phyloP scores from a whole-genome alignment of 2,888 invertebrate species.

The Dicranocentrus wangi region DNA sequence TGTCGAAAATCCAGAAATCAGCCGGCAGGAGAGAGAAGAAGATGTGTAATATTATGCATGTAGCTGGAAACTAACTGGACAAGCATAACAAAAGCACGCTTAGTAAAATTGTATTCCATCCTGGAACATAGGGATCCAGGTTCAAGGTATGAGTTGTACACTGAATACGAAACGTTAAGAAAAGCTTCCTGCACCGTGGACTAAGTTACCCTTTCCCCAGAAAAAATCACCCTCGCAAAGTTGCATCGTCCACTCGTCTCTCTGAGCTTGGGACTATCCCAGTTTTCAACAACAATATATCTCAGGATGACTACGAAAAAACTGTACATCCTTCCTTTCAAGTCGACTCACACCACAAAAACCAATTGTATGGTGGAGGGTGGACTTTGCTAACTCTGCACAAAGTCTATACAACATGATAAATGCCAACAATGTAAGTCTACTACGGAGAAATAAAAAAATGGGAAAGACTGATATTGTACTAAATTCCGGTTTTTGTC shows the following conservation, averaged over 20 bases:
- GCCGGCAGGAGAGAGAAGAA: conserved; percentile 40
- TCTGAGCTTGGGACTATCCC: background rate
- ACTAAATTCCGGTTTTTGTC: too few relatives aligned
- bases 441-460: too few relatives aligned
- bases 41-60: conserved; percentile 59
- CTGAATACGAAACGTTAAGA: too few relatives aligned
- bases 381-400: too few relatives aligned
- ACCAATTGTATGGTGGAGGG: too few relatives aligned
- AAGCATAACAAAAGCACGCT: conserved; percentile 57
- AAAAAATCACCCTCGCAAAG: conserved; percentile 36
- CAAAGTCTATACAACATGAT: too few relatives aligned
- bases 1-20: conserved; percentile 33
- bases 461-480: too few relatives aligned
- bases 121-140: conserved; percentile 11
- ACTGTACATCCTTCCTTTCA: conserved; percentile 35
- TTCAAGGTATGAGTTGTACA: conserved; percentile 5
- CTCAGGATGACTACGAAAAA: background rate
- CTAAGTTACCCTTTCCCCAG: conserved; percentile 5
- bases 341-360: conserved; percentile 40
- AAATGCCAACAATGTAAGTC: too few relatives aligned
- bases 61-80: conserved; percentile 43
- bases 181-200: background rate
- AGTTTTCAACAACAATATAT: conserved; percentile 41
- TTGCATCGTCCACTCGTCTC: background rate
- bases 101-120: conserved; percentile 41